phyloP scores from a whole-genome alignment of 2,113 vertebrate genomes.

The Sialia sialis region DNA sequence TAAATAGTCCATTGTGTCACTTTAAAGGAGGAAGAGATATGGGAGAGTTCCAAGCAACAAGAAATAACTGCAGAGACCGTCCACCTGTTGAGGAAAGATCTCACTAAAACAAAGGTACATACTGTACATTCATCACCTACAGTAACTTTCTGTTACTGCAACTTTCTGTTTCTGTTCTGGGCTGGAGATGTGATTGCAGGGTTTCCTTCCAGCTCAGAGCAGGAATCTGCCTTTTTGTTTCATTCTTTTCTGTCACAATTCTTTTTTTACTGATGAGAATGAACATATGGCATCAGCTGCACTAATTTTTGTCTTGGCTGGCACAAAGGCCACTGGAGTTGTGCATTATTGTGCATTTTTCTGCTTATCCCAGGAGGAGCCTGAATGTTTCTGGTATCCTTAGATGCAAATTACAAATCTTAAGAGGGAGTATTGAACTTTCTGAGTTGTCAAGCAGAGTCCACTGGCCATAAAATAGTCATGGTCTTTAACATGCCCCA shows the following conservation, averaged over 20 bases:
- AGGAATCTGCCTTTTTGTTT: not conserved
- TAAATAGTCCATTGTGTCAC: not conserved
- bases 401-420: not conserved
- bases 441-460: not conserved
- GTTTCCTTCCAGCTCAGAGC: not conserved
- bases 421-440: not conserved
- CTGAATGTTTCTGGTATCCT: not conserved
- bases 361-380: not conserved
- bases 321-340: not conserved
- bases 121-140: not conserved
- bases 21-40: conserved; percentile 24
- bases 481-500: not conserved
- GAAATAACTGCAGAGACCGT: not conserved
- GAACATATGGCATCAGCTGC: not conserved
- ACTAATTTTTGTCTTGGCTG: not conserved
- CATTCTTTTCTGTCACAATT: not conserved
- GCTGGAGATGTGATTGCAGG: not conserved
- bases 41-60: conserved; percentile 12
- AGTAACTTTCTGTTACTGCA: not conserved
- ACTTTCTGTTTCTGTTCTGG: not conserved
- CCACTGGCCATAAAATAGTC: not conserved
- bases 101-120: not conserved
- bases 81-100: not conserved
- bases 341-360: not conserved
- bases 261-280: not conserved